These are phyloP conservation scores for Anthoscopus minutus DNA, from an alignment of 2,113 vertebrate genomes.

Conservation along the genomic window DNA sequence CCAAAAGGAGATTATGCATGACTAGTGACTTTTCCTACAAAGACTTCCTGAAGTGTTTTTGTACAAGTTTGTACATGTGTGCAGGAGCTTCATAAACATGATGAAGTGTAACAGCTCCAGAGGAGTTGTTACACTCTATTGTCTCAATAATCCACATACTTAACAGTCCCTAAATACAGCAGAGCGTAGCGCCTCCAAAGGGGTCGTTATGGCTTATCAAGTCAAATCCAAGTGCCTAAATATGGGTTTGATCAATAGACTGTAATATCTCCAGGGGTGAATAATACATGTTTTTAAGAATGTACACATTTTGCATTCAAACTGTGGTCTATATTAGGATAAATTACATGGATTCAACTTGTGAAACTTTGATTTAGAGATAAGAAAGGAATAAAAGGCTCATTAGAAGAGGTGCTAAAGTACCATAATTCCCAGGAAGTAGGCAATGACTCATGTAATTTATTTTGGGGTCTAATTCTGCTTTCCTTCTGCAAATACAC, in stretches of 20 bases:
- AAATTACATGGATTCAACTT: neutral
- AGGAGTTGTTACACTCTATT: constrained; percentile 62
- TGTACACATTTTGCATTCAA: neutral
- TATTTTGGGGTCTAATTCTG: constrained; percentile 18
- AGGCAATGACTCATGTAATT: neutral
- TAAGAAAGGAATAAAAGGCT: constrained; percentile 29
- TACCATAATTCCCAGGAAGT: neutral
- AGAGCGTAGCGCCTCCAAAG: constrained; percentile 40
- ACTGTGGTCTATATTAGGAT: neutral
- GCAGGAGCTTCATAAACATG: constrained; percentile 16
- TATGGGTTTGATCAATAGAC: constrained; percentile 51
- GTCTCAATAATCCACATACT: constrained; percentile 62
- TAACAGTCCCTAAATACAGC: constrained; percentile 65
- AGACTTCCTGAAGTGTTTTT: constrained; percentile 33
- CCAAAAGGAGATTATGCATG: constrained; percentile 9
- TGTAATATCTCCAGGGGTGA: constrained; percentile 46
- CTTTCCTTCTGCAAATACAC: neutral
- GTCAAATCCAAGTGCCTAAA: constrained; percentile 50
- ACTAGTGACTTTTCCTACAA: neutral
- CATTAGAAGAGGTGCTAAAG: constrained; percentile 22
- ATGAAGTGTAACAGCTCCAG: constrained; percentile 56
- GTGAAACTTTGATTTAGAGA: constrained; percentile 15
- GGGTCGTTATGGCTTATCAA: constrained; percentile 58
- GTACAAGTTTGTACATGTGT: neutral
- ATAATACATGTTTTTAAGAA: neutral